A percentile compares a stretch with the other conserved stretches of the same genome.
These are phyloP conservation scores for Gila orcuttii DNA, from an alignment of 2,113 vertebrate genomes.

Conservation along the genomic window DNA sequence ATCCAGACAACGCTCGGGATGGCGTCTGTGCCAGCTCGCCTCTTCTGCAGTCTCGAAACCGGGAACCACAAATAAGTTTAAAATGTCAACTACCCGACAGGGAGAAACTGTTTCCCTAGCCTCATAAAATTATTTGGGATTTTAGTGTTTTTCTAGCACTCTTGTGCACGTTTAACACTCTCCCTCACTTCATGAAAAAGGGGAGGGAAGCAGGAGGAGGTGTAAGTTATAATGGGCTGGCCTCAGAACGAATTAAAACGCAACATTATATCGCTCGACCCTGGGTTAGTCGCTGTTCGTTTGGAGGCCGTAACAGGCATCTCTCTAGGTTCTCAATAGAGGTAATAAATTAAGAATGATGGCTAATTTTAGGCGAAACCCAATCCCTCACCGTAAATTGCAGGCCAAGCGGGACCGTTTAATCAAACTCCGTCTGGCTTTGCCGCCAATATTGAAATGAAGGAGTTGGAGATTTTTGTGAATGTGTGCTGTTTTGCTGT, in stretches of 20 bases:
- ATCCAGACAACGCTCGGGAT: slow-evolving; percentile 33
- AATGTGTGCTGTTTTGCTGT: slow-evolving; percentile 38
- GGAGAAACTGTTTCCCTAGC: slow-evolving; percentile 65
- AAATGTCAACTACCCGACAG: slow-evolving; percentile 66
- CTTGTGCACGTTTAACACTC: slow-evolving; percentile 69
- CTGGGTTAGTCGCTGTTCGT: slow-evolving; percentile 69
- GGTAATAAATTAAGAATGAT: slow-evolving; percentile 83
- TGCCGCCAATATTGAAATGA: slow-evolving; percentile 68
- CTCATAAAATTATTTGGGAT: slow-evolving; percentile 73
- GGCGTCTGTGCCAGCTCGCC: slow-evolving; percentile 44
- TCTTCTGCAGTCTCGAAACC: slow-evolving; percentile 50
- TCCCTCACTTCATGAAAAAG: slow-evolving; percentile 56
- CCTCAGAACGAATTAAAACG: slow-evolving; percentile 76
- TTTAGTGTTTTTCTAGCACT: slow-evolving; percentile 76
- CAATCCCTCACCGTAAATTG: slow-evolving; percentile 74
- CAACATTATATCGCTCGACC: slow-evolving; percentile 74
- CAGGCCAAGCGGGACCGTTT: slow-evolving; percentile 78
- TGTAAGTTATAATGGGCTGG: slow-evolving; percentile 69
- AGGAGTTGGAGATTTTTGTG: slow-evolving; percentile 47
- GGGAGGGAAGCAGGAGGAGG: slow-evolving; percentile 59
- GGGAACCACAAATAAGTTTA: slow-evolving; percentile 61
- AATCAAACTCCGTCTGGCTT: slow-evolving; percentile 79
- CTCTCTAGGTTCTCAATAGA: slow-evolving; percentile 75
- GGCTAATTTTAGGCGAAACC: slow-evolving; percentile 83
- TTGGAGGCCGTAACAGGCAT: slow-evolving; percentile 67